A percentile compares a stretch with the other conserved stretches of the same genome.
Evolutionary conservation across 2,113 vertebrate species (phyloP).

Genomic region (Gobiocypris rarus): DNA sequence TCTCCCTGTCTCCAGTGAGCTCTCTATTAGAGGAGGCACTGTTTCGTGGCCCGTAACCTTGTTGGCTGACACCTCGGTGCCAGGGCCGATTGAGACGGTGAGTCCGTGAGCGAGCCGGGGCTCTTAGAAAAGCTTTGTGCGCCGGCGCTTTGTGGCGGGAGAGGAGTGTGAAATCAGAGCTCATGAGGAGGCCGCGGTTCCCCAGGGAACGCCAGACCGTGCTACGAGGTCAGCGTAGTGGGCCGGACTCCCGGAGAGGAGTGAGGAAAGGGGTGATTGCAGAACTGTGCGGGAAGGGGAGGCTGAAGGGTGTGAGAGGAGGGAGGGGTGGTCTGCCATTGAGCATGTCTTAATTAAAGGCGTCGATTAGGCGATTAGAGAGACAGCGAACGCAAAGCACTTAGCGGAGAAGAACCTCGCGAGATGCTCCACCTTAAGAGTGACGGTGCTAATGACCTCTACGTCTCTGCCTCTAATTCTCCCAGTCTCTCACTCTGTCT

Average conservation of each 20-base stretch:
- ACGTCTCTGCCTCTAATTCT: conserved; percentile 19
- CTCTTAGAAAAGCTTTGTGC: conserved; percentile 95
- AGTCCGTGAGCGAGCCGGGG: conserved; percentile 76
- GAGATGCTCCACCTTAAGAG: conserved; percentile 67
- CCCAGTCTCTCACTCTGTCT: conserved; percentile 52
- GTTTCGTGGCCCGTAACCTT: conserved; percentile 93
- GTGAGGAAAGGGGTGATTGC: conserved; percentile 74
- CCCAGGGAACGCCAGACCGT: conserved; percentile 85
- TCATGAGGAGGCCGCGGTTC: conserved; percentile 88
- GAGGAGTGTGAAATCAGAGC: conserved; percentile 93
- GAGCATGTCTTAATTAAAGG: conserved; percentile 91
- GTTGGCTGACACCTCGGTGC: conserved; percentile 63
- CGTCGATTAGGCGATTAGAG: conserved; percentile 53
- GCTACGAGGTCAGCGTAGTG: conserved; percentile 89
- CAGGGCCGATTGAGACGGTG: conserved; percentile 84
- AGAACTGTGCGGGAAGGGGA: conserved; percentile 79
- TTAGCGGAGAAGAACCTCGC: conserved; percentile 69
- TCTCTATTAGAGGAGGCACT: conserved; percentile 93
- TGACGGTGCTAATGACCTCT: conserved; percentile 70
- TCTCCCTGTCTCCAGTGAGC: conserved; percentile 83
- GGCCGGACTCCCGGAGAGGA: conserved; percentile 79
- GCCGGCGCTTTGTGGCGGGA: conserved; percentile 86
- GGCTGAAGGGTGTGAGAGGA: conserved; percentile 58
- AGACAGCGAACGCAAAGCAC: conserved; percentile 80
- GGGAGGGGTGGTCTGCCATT: conserved; percentile 66